phyloP scores from a whole-genome alignment of 2,797 vertebrate species.

The Malurus splendens region DNA sequence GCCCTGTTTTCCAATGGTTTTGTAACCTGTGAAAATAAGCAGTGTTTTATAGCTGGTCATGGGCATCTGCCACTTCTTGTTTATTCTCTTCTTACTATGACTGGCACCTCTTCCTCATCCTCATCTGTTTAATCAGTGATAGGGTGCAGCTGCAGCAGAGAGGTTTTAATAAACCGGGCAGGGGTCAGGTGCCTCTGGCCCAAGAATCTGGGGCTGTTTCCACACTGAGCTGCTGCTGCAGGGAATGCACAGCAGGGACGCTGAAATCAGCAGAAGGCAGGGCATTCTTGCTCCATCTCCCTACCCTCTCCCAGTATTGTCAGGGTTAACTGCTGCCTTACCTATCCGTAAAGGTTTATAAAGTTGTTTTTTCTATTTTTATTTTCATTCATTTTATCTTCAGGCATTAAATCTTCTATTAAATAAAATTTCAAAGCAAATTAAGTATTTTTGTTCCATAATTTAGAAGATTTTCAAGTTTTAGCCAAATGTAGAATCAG shows the following conservation, averaged over 20 bases:
- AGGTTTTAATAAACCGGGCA: not conserved
- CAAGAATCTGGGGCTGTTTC: not conserved
- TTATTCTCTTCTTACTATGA: not conserved
- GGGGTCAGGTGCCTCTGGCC: accelerated
- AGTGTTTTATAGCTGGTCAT: not conserved
- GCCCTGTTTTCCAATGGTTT: not conserved
- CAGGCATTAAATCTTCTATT: not conserved
- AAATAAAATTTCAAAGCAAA: not conserved
- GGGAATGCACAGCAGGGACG: too few relatives aligned
- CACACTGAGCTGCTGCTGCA: not conserved
- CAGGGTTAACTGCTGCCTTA: not conserved
- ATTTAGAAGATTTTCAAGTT: not conserved
- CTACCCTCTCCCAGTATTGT: not conserved
- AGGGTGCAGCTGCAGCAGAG: not conserved
- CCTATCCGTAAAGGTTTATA: not conserved
- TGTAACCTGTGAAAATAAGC: not conserved
- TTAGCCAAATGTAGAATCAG: not conserved
- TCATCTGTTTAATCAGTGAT: not conserved
- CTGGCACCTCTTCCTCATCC: not conserved
- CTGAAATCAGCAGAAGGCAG: not conserved
- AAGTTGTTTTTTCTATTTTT: not conserved
- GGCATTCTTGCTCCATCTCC: not conserved
- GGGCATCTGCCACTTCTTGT: not conserved
- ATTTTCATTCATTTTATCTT: not conserved
- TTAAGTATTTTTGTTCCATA: not conserved